Percentiles rank a stretch among this genome's conserved stretches.
Evolutionary conservation across 2,888 invertebrate genomes (phyloP).

Genomic region (Caenorhabditis plicata): DNA sequence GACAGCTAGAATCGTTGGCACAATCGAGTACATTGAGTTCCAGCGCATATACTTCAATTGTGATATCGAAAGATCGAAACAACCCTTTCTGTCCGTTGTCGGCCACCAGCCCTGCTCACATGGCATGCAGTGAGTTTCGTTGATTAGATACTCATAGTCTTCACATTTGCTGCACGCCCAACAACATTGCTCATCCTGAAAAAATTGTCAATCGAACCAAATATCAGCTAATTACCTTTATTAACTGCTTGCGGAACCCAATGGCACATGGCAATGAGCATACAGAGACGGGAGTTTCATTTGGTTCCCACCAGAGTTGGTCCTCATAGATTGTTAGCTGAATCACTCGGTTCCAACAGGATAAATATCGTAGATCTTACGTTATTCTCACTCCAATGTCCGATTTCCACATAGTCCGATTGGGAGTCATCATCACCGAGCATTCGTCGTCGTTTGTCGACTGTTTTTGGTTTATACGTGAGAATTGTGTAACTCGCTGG

Average conservation of each 20-base stretch:
- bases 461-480: constrained; percentile 67
- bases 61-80: constrained; percentile 47
- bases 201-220: not conserved
- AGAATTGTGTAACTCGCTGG: constrained; percentile 69
- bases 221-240: constrained; percentile 49
- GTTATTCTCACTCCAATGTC: constrained; percentile 61
- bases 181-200: constrained; percentile 68
- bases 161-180: constrained; percentile 67
- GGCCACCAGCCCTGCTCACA: constrained; percentile 59
- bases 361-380: constrained; percentile 28
- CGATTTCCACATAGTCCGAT: constrained; percentile 61
- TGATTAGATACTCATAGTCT: constrained; percentile 55
- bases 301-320: constrained; percentile 33
- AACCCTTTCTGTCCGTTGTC: constrained; percentile 45
- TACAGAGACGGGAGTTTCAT: constrained; percentile 65
- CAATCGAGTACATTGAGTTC: constrained; percentile 74
- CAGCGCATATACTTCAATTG: constrained; percentile 71
- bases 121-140: constrained; percentile 61
- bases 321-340: constrained; percentile 42
- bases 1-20: constrained; percentile 72
- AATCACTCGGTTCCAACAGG: constrained; percentile 6
- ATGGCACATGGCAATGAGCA: constrained; percentile 67
- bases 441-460: constrained; percentile 26
- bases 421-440: constrained; percentile 20
- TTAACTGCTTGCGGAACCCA: constrained; percentile 68